Base-by-base conservation (phyloP, 2,797 vertebrate genomes). In the Carcharodon carcharias region DNA sequence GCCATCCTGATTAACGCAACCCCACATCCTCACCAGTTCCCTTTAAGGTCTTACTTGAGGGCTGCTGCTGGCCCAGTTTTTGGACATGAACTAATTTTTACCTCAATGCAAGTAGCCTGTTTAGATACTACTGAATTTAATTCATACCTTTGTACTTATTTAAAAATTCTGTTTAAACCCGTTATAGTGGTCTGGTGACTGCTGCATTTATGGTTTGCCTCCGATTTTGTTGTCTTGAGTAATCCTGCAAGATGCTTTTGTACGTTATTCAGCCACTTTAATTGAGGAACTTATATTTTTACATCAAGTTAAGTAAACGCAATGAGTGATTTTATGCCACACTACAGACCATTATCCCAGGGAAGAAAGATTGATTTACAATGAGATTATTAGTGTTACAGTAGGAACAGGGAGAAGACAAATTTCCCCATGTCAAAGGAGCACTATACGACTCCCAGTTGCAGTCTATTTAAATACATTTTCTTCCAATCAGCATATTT, bases 401-500 rank as follows among this genome's bases (percentile, higher is more conserved):
- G 4, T 35, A 7, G 26, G 11, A 45, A 73, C 50, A 77, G n/a
- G 94, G 94, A 73, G 23, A 71, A 95, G 8, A 58, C 2, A 21
- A 58, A 0, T 56, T 95, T 95, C 14, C 69, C 14, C 69, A 77
- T 58, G 31, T 18, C 26, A 95, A 95, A 95, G 28, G 56, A 77
- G 26, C 12, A 77, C 28, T 18, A n/a, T 63, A n/a, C 31, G n/a
- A 45, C 28, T 77, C 69, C 50, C 94, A 95, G 28, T 35, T 16
- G 58, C 31, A 14, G 94, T 7, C 73, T 71, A 77, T 71, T 73
- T 77, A 77, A 95, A 50, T 95, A 77, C 50, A 73, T 95, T 95
- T 95, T 56, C 65, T 95, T 95, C 71, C n/a, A 54, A 35, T 95
- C 69, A 95, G 40, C 65, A 95, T 95, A 73, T 71, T 95, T 95